A percentile compares a stretch with the other conserved stretches of the same genome.
Conservation (phyloP, 2,888 invertebrate species). For the Epistrophe eligans region DNA sequence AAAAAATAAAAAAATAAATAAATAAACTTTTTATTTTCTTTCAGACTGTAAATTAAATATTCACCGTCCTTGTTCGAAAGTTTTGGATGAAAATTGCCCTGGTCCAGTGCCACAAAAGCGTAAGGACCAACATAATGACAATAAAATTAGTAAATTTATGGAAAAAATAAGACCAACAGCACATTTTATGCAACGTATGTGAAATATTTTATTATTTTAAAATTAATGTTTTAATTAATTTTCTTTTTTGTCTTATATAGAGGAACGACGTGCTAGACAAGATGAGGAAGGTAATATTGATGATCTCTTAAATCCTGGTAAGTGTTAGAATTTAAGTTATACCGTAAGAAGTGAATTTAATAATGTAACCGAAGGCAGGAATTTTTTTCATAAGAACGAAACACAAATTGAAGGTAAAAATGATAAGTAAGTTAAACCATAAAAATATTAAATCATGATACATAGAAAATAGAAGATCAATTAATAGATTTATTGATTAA, state of each 20-base stretch:
- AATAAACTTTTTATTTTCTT: neutral
- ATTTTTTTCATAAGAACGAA: neutral
- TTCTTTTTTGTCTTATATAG: slow-evolving; percentile 71
- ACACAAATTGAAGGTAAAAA: neutral
- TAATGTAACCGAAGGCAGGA: slow-evolving; percentile 53
- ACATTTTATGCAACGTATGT: slow-evolving; percentile 69
- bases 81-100: slow-evolving; percentile 92
- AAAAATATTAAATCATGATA: too few species aligned
- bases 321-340: slow-evolving; percentile 74
- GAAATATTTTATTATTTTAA: neutral
- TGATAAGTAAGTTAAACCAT: neutral
- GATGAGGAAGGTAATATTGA: slow-evolving; percentile 82
- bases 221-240: neutral
- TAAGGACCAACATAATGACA: slow-evolving; percentile 87
- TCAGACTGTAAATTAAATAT: slow-evolving; percentile 93
- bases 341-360: neutral
- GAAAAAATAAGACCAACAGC: slow-evolving; percentile 85
- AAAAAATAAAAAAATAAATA: neutral
- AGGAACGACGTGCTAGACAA: slow-evolving; percentile 82
- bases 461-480: too few species aligned
- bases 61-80: slow-evolving; percentile 92
- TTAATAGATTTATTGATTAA: too few species aligned
- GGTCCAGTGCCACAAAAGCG: slow-evolving; percentile 86
- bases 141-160: slow-evolving; percentile 90
- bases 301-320: slow-evolving; percentile 81